Conservation (phyloP, 2,797 vertebrate species). For the Sardinella longiceps region DNA sequence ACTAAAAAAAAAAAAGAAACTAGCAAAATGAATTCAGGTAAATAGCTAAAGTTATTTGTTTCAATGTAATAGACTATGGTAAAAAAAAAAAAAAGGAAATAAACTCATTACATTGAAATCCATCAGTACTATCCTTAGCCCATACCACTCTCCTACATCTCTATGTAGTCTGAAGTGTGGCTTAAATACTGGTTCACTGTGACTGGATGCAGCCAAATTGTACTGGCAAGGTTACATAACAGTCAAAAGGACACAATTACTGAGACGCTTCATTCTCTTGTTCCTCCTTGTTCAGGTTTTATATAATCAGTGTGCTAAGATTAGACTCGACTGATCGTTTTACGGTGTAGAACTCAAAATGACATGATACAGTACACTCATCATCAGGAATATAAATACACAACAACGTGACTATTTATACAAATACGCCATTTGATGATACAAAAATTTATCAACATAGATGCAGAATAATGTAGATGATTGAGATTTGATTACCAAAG, state of each 20-base stretch:
- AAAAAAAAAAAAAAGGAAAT: neutral
- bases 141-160: neutral
- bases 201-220: neutral
- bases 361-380: constrained; percentile 29
- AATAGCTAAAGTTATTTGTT: too few species aligned
- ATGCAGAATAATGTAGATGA: constrained; percentile 1
- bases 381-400: constrained; percentile 37
- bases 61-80: too few species aligned
- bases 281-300: neutral
- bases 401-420: neutral
- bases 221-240: neutral
- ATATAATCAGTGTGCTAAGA: constrained; percentile 8
- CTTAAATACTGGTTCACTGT: neutral
- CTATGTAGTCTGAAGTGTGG: neutral
- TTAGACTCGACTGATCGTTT: constrained; percentile 10
- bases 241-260: neutral
- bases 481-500: neutral
- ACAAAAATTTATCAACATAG: neutral
- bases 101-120: neutral
- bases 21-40: neutral
- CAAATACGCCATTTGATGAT: neutral
- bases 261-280: neutral
- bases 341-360: constrained; percentile 23
- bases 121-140: too few species aligned
- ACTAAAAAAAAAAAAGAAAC: neutral